A percentile compares a stretch with the other conserved stretches of the same genome.
Conservation (phyloP, 2,113 vertebrate species). For the Rhinoptilus africanus region DNA sequence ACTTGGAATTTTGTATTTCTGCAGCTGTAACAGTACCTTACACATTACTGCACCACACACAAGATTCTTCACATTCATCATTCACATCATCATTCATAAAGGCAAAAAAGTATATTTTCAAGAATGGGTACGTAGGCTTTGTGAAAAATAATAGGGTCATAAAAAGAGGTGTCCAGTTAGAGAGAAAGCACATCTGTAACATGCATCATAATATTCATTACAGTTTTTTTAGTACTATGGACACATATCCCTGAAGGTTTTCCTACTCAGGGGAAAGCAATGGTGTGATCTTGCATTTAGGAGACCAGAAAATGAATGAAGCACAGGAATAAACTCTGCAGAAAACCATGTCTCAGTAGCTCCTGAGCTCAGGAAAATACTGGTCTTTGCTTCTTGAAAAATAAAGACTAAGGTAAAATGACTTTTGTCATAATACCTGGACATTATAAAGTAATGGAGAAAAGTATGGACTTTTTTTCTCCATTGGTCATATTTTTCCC, state of each 20-base stretch:
- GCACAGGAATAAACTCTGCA: neutral
- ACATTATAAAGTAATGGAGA: neutral
- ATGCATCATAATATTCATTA: neutral
- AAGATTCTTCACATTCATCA: neutral
- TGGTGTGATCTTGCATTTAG: neutral
- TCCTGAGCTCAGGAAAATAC: neutral
- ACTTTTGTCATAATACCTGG: neutral
- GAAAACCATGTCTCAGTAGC: neutral
- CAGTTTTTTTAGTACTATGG: neutral
- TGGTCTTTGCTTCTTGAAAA: neutral
- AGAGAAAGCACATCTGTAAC: neutral
- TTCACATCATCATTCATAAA: neutral
- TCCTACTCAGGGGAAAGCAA: neutral
- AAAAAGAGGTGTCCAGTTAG: neutral
- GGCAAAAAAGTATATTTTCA: neutral
- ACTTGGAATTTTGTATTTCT: neutral
- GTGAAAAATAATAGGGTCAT: neutral
- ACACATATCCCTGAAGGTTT: neutral
- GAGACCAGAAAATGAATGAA: neutral
- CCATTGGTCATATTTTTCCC: neutral
- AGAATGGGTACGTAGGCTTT: neutral
- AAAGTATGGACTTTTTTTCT: neutral
- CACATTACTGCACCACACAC: neutral
- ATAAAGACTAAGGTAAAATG: neutral
- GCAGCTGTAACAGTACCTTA: neutral